phyloP scores from a whole-genome alignment of 2,888 invertebrate genomes.

The Zootermopsis nevadensis region DNA sequence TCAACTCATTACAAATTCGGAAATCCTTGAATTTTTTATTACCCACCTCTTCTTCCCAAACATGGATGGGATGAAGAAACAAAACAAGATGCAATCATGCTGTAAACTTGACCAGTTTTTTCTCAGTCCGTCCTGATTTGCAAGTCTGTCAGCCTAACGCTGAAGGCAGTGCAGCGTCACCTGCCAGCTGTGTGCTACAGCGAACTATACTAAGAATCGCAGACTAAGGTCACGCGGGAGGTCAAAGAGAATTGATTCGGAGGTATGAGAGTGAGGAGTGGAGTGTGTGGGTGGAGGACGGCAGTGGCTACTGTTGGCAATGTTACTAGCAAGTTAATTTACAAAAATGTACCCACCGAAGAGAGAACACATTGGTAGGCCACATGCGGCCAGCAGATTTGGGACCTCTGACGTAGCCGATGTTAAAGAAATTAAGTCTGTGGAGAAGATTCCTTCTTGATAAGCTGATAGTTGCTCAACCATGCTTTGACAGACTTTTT shows the following conservation, averaged over 20 bases:
- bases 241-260: conserved; percentile 24
- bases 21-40: conserved; percentile 29
- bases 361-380: too few relatives aligned
- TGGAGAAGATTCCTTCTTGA: too few relatives aligned
- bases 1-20: conserved; percentile 31
- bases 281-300: too few relatives aligned
- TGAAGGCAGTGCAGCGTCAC: background rate
- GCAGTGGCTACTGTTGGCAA: too few relatives aligned
- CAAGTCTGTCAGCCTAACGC: background rate
- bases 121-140: background rate
- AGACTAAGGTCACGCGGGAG: conserved; percentile 3
- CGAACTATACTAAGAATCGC: background rate
- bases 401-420: too few relatives aligned
- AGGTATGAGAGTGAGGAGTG: background rate
- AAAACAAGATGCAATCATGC: background rate
- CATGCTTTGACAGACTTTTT: too few relatives aligned
- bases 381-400: too few relatives aligned
- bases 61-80: background rate
- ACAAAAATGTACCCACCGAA: too few relatives aligned
- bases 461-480: too few relatives aligned
- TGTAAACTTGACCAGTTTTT: background rate
- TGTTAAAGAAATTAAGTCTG: too few relatives aligned
- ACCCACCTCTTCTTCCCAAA: background rate
- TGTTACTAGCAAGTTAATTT: too few relatives aligned
- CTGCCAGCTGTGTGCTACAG: background rate